Base-by-base conservation (phyloP, 2,888 invertebrate species). In the Xestia ashworthii region DNA sequence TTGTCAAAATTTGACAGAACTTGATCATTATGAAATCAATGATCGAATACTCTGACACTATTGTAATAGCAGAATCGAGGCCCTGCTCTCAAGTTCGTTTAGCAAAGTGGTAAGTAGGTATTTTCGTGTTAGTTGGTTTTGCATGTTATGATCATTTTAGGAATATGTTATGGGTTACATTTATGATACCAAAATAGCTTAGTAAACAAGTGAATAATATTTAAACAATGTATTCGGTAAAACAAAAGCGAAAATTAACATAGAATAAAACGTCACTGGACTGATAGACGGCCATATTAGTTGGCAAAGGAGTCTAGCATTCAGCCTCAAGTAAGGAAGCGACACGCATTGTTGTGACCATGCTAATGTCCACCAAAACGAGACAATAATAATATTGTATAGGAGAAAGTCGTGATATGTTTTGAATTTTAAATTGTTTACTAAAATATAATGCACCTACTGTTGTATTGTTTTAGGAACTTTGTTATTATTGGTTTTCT, bases 381-480 rank as follows among this genome's bases (percentile, higher is more conserved):
- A 88, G 87, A 87, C 85, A 85, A 80, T 85, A 78, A 50, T 19
- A 22, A 22, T 53, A 76, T 83, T 83, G 81, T 83, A 80, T 85
- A 11, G 89, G 93, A 88, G 93, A 93, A 93, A 93, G 93, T 92
- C 88, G 86, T 76, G 77, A 82, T 84, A 82, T 81, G 89, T 76
- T 83, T 83, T 82, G 90, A 89, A 90, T 90, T 78, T 83, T 16
- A 73, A 85, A 81, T 86, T 88, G 74, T 80, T 81, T 73, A 88
- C 86, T 81, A 88, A 87, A 84, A 80, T 53, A 84, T 53, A 78
- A 83, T 65, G 64, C 46, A 46, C 55, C 32, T 8, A 16, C 9
- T 41, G n/a, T 55, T 65, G 60, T 64, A 68, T 73, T 80, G 83
- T 76, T 80, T 41, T 72, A 5, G 8, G 46, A 19, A 68, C 41